Conservation (phyloP, 2,113 vertebrate genomes). For the Anguilla japonica region DNA sequence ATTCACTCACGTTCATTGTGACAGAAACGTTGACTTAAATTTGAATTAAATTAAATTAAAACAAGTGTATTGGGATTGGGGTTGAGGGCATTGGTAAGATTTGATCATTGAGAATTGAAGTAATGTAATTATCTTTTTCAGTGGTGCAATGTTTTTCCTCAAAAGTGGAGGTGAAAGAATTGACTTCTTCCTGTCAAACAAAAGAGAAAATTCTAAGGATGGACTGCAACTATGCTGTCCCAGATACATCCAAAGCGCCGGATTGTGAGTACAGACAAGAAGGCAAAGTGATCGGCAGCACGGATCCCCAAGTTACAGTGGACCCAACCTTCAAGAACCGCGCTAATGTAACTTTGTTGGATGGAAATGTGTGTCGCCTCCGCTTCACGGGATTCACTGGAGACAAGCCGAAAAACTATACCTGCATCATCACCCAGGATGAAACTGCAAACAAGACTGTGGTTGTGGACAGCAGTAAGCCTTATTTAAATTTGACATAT, state of each 20-base stretch:
- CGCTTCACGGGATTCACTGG: constrained; percentile 51
- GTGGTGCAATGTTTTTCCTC: constrained; percentile 61
- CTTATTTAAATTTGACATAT: too few species aligned
- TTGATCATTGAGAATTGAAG: too few species aligned
- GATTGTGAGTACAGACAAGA: constrained; percentile 61
- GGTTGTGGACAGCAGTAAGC: constrained; percentile 66
- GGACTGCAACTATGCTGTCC: constrained; percentile 59
- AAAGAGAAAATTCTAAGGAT: constrained; percentile 59
- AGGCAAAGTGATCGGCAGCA: constrained; percentile 57
- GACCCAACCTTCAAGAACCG: constrained; percentile 57
- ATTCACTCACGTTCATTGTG: too few species aligned
- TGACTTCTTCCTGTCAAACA: constrained; percentile 60
- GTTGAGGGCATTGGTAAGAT: too few species aligned
- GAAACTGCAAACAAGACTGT: constrained; percentile 34
- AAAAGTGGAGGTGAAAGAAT: constrained; percentile 55
- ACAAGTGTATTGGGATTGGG: too few species aligned
- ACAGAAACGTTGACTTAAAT: too few species aligned
- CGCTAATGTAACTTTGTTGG: constrained; percentile 49
- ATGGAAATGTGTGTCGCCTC: constrained; percentile 54
- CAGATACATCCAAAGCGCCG: constrained; percentile 36
- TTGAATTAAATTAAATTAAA: too few species aligned
- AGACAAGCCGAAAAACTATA: constrained; percentile 55
- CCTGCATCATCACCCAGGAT: constrained; percentile 57
- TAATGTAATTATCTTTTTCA: constrained; percentile 36
- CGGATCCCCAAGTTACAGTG: constrained; percentile 38